Percentiles rank a stretch among this genome's conserved stretches.
Conservation (phyloP, 2,113 vertebrate species). For the Pedionomus torquatus region DNA sequence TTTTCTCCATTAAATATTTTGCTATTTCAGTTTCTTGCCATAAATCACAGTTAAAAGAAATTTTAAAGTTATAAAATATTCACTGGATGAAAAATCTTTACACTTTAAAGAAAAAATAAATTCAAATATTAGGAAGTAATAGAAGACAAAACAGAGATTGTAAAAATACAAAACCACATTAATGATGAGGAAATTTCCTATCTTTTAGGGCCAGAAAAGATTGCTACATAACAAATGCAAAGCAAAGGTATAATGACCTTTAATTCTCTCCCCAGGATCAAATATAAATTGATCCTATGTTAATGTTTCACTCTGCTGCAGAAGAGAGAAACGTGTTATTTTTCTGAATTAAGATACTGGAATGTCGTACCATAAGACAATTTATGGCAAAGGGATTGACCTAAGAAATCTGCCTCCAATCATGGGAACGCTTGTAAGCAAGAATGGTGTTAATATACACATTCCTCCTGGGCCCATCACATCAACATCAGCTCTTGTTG, state of each 20-base stretch:
- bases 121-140: not conserved
- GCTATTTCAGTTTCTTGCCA: not conserved
- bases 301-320: not conserved
- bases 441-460: rapidly evolving
- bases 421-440: not conserved
- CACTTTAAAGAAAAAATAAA: not conserved
- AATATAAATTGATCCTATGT: not conserved
- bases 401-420: not conserved
- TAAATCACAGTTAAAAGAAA: not conserved
- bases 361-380: not conserved
- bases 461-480: not conserved
- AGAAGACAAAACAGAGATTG: not conserved
- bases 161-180: not conserved
- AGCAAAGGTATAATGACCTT: slow-evolving; percentile 10
- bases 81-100: not conserved
- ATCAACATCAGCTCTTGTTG: not conserved
- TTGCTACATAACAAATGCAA: not conserved
- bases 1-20: not conserved
- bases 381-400: not conserved
- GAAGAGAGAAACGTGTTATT: not conserved
- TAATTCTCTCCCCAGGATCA: not conserved
- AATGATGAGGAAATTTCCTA: not conserved
- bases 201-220: not conserved
- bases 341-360: not conserved
- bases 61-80: not conserved